phyloP scores from a whole-genome alignment of 2,888 invertebrate species.

The Sesia apiformis region DNA sequence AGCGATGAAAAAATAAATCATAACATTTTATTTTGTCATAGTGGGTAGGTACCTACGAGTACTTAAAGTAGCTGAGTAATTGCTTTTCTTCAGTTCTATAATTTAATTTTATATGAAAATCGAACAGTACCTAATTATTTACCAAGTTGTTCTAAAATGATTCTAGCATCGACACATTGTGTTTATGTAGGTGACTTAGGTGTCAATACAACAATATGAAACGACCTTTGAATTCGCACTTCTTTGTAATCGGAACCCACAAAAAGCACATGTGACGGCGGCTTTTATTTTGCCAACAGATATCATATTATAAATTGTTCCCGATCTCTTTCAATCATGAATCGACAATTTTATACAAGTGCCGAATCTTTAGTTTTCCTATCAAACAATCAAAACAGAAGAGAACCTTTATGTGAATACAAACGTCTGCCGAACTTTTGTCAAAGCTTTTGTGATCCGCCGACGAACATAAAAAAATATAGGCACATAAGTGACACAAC shows the following conservation, averaged over 20 bases:
- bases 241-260: conserved; percentile 6
- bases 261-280: conserved; percentile 11
- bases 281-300: conserved; percentile 36
- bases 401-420: conserved; percentile 32
- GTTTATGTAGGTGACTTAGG: no score
- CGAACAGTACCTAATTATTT: no score
- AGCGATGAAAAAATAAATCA: background rate
- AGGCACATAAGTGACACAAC: conserved; percentile 26
- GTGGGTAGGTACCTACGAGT: no score
- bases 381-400: conserved; percentile 63
- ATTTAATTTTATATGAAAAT: no score
- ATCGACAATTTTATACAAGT: conserved; percentile 44
- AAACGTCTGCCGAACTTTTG: conserved; percentile 52
- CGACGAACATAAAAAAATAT: conserved; percentile 35
- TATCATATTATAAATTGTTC: conserved; percentile 36
- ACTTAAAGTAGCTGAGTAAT: no score
- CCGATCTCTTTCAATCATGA: conserved; percentile 26
- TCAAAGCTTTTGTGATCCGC: conserved; percentile 41
- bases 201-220: no score
- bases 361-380: conserved; percentile 43
- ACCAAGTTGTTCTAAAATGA: no score
- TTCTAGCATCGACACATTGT: no score
- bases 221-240: conserved; percentile 3
- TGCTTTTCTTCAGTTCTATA: no score
- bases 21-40: no score